Evolutionary conservation across 2,888 invertebrate genomes (phyloP), one percentile per base, ranked within the genome.

Genomic region (Amphiduros pacificus): DNA sequence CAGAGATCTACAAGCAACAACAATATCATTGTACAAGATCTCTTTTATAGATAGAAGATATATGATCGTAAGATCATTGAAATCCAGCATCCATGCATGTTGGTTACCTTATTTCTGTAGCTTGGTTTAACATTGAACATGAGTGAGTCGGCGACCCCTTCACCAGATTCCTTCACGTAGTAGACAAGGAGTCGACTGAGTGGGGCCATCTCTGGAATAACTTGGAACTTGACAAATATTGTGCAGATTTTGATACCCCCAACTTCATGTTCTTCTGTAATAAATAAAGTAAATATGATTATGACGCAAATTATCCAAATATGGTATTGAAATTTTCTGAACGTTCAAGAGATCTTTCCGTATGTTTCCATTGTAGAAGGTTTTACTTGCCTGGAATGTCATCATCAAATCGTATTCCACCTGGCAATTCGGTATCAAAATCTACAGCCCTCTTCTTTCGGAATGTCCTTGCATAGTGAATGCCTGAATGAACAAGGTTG

Each of bases 131-230:
- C 84, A 24, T 84, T 82, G 63, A 88, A 84, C 72, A 84, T 83
- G 64, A 86, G 84, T 67, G 83, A 85, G 2, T 87, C 86, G 41
- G 87, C 87, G 11, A 88, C 84, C 1, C 87, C 78, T 69, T 88
- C 87, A 0, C 85, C 85, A 44, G 86, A 85, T 26, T 84, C 75
- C 29, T 83, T 78, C 61, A 86, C 83, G 73, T 87, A 87, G 67
- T 86, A 88, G 0, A 87, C 85, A 0, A 88, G 62, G 0, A 81
- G 55, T n/a, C 71, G 70, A 24, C 77, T 73, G 17, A 72, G 58
- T 0, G 80, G 80, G 26, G 76, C 71, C 75, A 79, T 72, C 28
- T 67, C 66, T 27, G 65, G 51, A 2, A 64, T 67, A 29, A 70
- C 52, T 11, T 14, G 58, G 27, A 66, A 61, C 52, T 55, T 64